phyloP scores from a whole-genome alignment of 2,113 vertebrate genomes.

The Brevimyrus niger region DNA sequence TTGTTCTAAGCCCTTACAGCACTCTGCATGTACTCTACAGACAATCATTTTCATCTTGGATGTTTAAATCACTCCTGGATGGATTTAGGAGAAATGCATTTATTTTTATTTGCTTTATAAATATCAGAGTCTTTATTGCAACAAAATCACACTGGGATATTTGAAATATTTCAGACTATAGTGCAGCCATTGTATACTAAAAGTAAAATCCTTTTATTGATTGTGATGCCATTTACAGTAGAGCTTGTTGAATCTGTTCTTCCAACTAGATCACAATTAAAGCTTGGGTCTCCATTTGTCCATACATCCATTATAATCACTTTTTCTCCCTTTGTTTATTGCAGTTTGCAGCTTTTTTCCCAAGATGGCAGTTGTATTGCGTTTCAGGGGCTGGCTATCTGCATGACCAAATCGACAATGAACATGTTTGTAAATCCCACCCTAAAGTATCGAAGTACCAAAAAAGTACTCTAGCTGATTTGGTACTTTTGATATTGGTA shows the following conservation, averaged over 20 bases:
- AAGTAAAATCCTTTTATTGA: not conserved
- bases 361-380: not conserved
- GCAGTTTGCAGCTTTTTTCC: not conserved
- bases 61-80: not conserved
- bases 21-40: not conserved
- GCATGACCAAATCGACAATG: not conserved
- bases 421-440: not conserved
- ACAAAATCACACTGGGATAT: not conserved
- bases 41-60: not conserved
- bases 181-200: not conserved
- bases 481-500: not conserved
- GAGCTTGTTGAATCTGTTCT: not conserved
- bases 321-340: not conserved
- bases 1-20: not conserved
- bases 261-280: not conserved
- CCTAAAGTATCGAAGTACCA: not conserved
- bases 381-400: not conserved
- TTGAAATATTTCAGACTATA: not conserved
- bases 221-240: not conserved
- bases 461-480: not conserved
- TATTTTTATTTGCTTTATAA: not conserved
- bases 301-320: not conserved
- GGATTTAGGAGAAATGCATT: not conserved
- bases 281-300: not conserved
- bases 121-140: not conserved